phyloP scores from a whole-genome alignment of 1,140 invertebrate genomes.

The Aphelenchoides besseyi region DNA sequence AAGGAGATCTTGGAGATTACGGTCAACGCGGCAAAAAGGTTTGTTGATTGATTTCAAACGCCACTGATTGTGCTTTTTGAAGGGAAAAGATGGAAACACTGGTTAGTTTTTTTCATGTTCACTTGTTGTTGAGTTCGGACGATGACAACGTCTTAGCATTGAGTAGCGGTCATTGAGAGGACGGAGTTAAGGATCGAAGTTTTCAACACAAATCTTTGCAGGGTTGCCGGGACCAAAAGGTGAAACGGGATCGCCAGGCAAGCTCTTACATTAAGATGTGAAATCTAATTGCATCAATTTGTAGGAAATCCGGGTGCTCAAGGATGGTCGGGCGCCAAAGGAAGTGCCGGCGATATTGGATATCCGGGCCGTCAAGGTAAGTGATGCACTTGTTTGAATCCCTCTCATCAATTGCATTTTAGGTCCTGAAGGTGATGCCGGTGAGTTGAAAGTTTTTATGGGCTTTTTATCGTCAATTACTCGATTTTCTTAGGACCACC shows the following conservation, averaged over 20 bases:
- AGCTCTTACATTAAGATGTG: slow-evolving; percentile 18
- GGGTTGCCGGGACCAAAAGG: slow-evolving; percentile 56
- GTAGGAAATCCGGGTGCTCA: slow-evolving; percentile 1
- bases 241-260: slow-evolving; percentile 49
- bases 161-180: slow-evolving; percentile 38
- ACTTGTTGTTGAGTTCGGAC: too few species aligned
- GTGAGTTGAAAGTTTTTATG: background rate
- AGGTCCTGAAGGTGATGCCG: background rate
- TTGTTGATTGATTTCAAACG: too few species aligned
- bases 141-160: too few species aligned
- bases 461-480: background rate
- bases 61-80: too few species aligned
- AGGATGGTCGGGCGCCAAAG: slow-evolving; percentile 29
- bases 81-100: background rate
- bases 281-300: background rate
- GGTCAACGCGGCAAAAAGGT: slow-evolving; percentile 14
- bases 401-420: background rate
- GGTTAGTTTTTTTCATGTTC: too few species aligned
- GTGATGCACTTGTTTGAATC: too few species aligned
- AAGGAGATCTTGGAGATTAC: slow-evolving; percentile 59
- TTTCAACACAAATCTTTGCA: too few species aligned
- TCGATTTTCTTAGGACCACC: slow-evolving; percentile 41
- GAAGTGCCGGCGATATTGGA: slow-evolving; percentile 47
- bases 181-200: slow-evolving; percentile 56
- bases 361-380: slow-evolving; percentile 55